phyloP scores from a whole-genome alignment of 2,797 vertebrate genomes.

The Pygocentrus nattereri region DNA sequence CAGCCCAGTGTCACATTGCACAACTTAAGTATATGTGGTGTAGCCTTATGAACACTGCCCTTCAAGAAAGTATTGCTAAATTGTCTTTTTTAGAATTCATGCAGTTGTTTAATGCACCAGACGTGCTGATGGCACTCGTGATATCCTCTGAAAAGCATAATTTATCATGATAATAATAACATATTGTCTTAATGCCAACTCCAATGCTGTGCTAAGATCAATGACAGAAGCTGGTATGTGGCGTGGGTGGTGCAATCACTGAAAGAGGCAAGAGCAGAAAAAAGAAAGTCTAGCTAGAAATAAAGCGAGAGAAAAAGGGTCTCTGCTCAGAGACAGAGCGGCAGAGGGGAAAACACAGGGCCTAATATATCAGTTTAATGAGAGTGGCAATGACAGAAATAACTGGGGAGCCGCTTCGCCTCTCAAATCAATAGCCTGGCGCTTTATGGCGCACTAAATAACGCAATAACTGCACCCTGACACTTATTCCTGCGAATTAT shows the following conservation, averaged over 20 bases:
- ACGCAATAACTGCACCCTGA: conserved; percentile 77
- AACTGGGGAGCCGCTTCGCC: conserved; percentile 75
- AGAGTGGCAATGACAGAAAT: conserved; percentile 79
- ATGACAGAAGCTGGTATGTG: neutral
- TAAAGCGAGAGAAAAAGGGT: conserved; percentile 26
- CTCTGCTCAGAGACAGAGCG: conserved; percentile 47
- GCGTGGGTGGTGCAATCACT: neutral
- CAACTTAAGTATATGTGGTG: no score
- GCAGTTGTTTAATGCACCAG: neutral
- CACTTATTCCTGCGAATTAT: conserved; percentile 75
- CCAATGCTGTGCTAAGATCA: neutral
- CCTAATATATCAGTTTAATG: conserved; percentile 80
- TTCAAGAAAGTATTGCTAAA: no score
- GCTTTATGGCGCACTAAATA: conserved; percentile 80
- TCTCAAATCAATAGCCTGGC: conserved; percentile 79
- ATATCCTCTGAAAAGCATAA: neutral
- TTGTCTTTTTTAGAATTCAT: neutral
- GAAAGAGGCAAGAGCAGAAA: conserved; percentile 12
- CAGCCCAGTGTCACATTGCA: no score
- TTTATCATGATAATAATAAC: neutral
- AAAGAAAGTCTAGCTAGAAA: conserved; percentile 18
- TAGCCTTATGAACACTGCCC: no score
- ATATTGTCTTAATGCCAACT: neutral
- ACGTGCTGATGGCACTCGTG: neutral
- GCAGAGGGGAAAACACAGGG: conserved; percentile 55